phyloP scores from a whole-genome alignment of 2,888 invertebrate genomes.

The Leptogaster cylindrica region DNA sequence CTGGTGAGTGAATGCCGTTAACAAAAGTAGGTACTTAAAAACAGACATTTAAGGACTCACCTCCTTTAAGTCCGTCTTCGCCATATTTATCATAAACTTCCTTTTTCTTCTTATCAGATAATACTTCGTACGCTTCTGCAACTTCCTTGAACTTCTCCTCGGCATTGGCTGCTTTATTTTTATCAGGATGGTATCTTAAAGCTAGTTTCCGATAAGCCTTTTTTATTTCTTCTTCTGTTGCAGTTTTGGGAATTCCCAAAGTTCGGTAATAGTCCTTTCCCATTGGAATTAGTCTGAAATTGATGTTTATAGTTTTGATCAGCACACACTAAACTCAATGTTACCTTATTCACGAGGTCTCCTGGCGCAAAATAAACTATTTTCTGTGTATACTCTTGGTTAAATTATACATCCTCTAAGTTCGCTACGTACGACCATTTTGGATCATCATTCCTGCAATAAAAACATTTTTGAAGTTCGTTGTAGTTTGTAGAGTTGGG shows the following conservation, averaged over 20 bases:
- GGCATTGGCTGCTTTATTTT: slow-evolving; percentile 93
- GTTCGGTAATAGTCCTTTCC: slow-evolving; percentile 98
- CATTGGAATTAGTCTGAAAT: no score
- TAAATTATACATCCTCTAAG: no score
- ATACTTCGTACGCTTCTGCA: slow-evolving; percentile 97
- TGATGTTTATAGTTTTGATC: no score
- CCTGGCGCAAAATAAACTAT: no score
- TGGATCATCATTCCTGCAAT: no score
- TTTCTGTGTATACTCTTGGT: no score
- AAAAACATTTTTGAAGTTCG: no score
- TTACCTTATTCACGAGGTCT: no score
- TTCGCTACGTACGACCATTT: no score
- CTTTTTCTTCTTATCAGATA: slow-evolving; percentile 94
- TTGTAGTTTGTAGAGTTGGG: no score
- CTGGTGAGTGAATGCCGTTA: slow-evolving; percentile 53
- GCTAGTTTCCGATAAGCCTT: slow-evolving; percentile 97
- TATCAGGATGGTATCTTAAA: slow-evolving; percentile 97
- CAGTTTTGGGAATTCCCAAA: slow-evolving; percentile 84
- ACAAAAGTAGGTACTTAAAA: neutral
- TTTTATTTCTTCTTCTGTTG: slow-evolving; percentile 95
- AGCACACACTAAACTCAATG: no score
- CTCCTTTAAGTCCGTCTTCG: slow-evolving; percentile 90
- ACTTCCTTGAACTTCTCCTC: slow-evolving; percentile 97
- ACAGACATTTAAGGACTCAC: slow-evolving; percentile 53
- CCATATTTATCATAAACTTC: slow-evolving; percentile 94